These are phyloP conservation scores for Prorops nasuta DNA, from an alignment of 1,140 invertebrate species.

Conservation along the genomic window DNA sequence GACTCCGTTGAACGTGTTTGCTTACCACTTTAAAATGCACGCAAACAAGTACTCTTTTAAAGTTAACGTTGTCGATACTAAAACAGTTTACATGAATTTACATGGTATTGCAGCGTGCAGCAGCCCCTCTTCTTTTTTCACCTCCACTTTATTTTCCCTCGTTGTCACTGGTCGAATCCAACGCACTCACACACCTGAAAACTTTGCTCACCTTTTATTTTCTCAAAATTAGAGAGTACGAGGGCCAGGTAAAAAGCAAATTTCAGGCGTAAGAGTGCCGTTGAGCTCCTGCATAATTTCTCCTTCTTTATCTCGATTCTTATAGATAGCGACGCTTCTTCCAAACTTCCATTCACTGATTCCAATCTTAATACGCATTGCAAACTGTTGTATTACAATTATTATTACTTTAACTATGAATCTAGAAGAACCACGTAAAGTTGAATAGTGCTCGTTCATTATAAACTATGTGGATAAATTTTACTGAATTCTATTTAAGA, in stretches of 20 bases:
- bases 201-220: slow-evolving; percentile 55
- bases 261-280: slow-evolving; percentile 55
- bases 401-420: too few relatives aligned
- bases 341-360: too few relatives aligned
- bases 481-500: too few relatives aligned
- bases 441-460: too few relatives aligned
- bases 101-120: slow-evolving; percentile 12
- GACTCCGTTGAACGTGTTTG: slow-evolving; percentile 9
- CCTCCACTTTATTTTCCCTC: not conserved
- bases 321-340: too few relatives aligned
- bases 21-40: slow-evolving; percentile 10
- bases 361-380: too few relatives aligned
- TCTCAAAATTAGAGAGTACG: slow-evolving; percentile 41
- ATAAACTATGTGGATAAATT: too few relatives aligned
- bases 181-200: slow-evolving; percentile 56
- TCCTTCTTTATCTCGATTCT: too few relatives aligned
- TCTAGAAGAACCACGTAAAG: too few relatives aligned
- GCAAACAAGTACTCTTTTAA: slow-evolving; percentile 7
- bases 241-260: slow-evolving; percentile 55
- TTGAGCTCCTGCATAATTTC: slow-evolving; percentile 34
- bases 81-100: slow-evolving; percentile 8
- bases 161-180: slow-evolving; percentile 28
- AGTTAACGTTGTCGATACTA: slow-evolving; percentile 2
- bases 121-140: not conserved
- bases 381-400: too few relatives aligned